Evolutionary conservation across 2,113 vertebrate species (phyloP).

Genomic region (Epinephelus moara): DNA sequence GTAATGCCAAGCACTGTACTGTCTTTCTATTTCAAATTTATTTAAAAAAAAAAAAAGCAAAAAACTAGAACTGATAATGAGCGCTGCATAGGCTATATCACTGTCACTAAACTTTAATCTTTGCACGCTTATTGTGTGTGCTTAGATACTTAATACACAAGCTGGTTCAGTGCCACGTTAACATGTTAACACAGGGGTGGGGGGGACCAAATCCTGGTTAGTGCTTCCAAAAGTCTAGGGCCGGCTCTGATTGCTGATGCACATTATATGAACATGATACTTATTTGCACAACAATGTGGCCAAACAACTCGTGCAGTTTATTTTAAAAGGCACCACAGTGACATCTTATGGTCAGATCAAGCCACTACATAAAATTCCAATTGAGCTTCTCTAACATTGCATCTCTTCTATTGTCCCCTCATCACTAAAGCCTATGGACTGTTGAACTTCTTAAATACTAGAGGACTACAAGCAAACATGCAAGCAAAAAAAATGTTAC

Average conservation of each 20-base stretch:
- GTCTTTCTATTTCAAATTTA: too few relatives aligned
- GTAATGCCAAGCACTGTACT: too few relatives aligned
- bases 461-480: background rate
- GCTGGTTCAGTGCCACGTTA: too few relatives aligned
- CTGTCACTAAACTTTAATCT: too few relatives aligned
- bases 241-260: background rate
- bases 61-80: too few relatives aligned
- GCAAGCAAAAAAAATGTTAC: background rate
- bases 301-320: background rate
- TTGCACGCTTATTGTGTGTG: too few relatives aligned
- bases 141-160: too few relatives aligned
- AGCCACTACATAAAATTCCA: background rate
- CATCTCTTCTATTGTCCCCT: background rate
- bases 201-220: too few relatives aligned
- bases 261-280: background rate
- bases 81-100: too few relatives aligned
- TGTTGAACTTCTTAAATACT: background rate
- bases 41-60: too few relatives aligned
- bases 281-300: background rate
- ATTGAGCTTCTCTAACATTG: background rate
- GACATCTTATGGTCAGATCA: conserved; percentile 16
- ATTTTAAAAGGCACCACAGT: background rate
- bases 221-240: too few relatives aligned
- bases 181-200: too few relatives aligned
- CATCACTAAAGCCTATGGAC: background rate